phyloP scores from a whole-genome alignment of 2,888 invertebrate genomes.

The Acanthococcus lagerstroemiae region DNA sequence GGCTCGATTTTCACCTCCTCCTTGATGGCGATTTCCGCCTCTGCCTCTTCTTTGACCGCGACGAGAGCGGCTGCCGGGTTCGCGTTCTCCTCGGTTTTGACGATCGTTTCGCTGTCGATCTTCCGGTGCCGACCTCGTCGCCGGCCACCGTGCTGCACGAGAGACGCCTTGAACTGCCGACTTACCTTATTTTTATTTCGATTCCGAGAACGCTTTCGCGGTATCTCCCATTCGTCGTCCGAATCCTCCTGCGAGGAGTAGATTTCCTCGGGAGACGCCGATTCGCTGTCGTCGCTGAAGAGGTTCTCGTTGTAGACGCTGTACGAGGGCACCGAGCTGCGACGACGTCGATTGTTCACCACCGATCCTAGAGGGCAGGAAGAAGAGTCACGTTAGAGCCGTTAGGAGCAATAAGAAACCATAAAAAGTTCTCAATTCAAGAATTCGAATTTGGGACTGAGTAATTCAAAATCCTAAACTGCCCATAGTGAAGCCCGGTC shows the following conservation, averaged over 20 bases:
- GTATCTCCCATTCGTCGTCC: conserved; percentile 34
- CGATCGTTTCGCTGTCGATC: not conserved
- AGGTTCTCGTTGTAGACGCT: conserved; percentile 2
- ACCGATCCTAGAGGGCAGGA: not conserved
- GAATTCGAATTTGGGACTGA: too few relatives aligned
- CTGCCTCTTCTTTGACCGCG: not conserved
- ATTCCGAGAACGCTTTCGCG: not conserved
- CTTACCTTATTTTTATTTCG: not conserved
- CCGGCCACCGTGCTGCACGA: not conserved
- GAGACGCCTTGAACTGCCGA: not conserved
- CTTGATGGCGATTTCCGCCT: not conserved
- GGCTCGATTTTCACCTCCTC: not conserved
- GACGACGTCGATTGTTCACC: not conserved
- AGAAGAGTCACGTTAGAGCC: not conserved
- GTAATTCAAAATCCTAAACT: too few relatives aligned
- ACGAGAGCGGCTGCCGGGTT: not conserved
- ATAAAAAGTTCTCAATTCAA: too few relatives aligned
- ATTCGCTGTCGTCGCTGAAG: conserved; percentile 18
- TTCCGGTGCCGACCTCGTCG: not conserved
- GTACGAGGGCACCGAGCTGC: conserved; percentile 19
- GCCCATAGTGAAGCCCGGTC: too few relatives aligned
- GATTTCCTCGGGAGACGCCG: conserved; percentile 30
- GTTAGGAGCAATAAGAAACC: too few relatives aligned
- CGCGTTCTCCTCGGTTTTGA: not conserved
- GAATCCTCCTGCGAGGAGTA: conserved; percentile 32